These are phyloP conservation scores for Sebastiscus albofasciatus DNA, from an alignment of 2,797 vertebrate genomes.

Conservation along the genomic window DNA sequence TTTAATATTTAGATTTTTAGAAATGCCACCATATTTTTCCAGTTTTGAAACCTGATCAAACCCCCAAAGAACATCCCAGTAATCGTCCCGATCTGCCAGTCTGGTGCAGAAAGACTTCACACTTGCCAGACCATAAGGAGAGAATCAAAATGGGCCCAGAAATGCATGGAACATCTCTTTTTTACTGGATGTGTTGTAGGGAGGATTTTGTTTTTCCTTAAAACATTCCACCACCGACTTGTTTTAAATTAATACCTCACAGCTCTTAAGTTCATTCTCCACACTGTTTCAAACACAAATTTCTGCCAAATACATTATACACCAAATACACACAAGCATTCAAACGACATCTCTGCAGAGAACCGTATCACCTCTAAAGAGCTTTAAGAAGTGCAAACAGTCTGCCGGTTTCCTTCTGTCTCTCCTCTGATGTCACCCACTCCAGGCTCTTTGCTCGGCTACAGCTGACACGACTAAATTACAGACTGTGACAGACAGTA, in stretches of 20 bases:
- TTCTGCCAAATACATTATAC: conserved; percentile 17
- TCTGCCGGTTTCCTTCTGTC: background rate
- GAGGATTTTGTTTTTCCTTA: background rate
- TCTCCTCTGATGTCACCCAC: conserved; percentile 57
- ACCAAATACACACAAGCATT: too few species aligned
- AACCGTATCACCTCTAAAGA: background rate
- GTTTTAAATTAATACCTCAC: background rate
- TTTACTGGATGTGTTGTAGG: background rate
- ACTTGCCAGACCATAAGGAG: background rate
- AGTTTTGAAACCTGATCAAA: background rate
- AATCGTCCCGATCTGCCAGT: background rate
- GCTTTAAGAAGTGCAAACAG: conserved; percentile 14
- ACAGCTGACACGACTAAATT: conserved; percentile 61
- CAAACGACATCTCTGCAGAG: background rate
- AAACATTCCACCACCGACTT: background rate
- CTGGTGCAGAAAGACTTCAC: background rate
- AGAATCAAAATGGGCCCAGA: background rate
- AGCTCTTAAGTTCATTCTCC: background rate
- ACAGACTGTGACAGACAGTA: conserved; percentile 59
- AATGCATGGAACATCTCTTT: background rate
- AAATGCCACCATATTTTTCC: background rate
- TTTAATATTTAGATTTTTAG: background rate
- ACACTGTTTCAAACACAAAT: conserved; percentile 14
- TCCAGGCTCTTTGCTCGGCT: conserved; percentile 28
- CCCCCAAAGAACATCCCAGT: background rate